Evolutionary conservation across 2,113 vertebrate species (phyloP).

Genomic region (Tachycineta bicolor): DNA sequence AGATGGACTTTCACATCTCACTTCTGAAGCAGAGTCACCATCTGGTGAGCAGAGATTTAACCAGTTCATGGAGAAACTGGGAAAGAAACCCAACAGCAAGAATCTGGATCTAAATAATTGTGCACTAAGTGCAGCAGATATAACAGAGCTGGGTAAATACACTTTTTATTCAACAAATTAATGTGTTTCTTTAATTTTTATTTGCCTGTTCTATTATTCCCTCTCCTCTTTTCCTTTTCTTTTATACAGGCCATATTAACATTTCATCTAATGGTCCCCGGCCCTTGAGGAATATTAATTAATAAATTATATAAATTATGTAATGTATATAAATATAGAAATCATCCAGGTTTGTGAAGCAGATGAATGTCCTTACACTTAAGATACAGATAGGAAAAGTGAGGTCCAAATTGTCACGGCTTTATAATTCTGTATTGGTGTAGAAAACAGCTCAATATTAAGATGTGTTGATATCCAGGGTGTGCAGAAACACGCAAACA

Average conservation of each 20-base stretch:
- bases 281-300: not conserved
- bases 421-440: not conserved
- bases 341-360: not conserved
- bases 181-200: not conserved
- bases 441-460: not conserved
- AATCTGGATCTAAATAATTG: conserved; percentile 80
- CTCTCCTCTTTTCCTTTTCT: not conserved
- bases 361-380: not conserved
- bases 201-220: not conserved
- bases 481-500: not conserved
- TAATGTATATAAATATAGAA: not conserved
- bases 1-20: conserved; percentile 33
- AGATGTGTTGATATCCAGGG: not conserved
- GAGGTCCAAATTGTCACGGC: not conserved
- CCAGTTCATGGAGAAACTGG: conserved; percentile 79
- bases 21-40: conserved; percentile 27
- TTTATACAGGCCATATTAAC: not conserved
- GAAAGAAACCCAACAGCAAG: conserved; percentile 73
- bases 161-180: not conserved
- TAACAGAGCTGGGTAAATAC: conserved; percentile 79
- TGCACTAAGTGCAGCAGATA: conserved; percentile 75
- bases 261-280: not conserved
- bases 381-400: not conserved
- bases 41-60: conserved; percentile 74
- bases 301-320: not conserved